Base-by-base conservation (phyloP, 1,140 invertebrate species). In the Drosophila malerkotliana region DNA sequence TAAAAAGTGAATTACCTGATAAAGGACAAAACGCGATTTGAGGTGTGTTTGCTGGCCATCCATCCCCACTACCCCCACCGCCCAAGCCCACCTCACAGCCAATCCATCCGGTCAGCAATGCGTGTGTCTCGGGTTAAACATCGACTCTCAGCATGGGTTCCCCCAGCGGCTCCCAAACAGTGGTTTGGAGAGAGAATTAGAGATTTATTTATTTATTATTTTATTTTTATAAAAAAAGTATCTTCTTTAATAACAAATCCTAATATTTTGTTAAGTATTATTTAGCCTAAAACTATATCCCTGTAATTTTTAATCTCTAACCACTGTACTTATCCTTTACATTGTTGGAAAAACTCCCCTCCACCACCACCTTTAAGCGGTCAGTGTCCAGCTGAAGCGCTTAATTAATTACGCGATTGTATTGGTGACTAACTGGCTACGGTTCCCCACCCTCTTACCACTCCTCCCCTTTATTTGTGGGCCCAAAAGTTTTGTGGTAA, bases 401-500 rank as follows among this genome's bases (percentile, higher is more conserved):
- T 84, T 85, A 88, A 88, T 88, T 88, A 88, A 88, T 90, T 88
- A 88, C 84, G 77, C 83, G 83, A 87, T 88, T 87, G 81, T 85
- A 84, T 84, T 85, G 80, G 82, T 85, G 81, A 85, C 77, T 85
- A 84, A 84, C 81, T 80, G 81, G 69, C 60, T 64, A 72, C 67
- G 47, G 21, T 53, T 9, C 18, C 24, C 34, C 44, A 9, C 15
- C 44, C 18, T 18, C 8, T 10, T 32, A 7, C 21, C 41, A 15
- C 21, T 34, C 12, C 34, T 24, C n/a, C 10, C 24, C 3, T 8
- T 3, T 45, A 8, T 6, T 41, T 39, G 30, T 32, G 62, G 68
- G 44, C 48, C 67, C 37, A 61, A 72, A 79, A 80, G 62, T 82
- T 57, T 67, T 88, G 78, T 75, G 72, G 77, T 66, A 82, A 71